Evolutionary conservation across 2,888 invertebrate genomes (phyloP).

Genomic region (Strigamia transsilvanica): DNA sequence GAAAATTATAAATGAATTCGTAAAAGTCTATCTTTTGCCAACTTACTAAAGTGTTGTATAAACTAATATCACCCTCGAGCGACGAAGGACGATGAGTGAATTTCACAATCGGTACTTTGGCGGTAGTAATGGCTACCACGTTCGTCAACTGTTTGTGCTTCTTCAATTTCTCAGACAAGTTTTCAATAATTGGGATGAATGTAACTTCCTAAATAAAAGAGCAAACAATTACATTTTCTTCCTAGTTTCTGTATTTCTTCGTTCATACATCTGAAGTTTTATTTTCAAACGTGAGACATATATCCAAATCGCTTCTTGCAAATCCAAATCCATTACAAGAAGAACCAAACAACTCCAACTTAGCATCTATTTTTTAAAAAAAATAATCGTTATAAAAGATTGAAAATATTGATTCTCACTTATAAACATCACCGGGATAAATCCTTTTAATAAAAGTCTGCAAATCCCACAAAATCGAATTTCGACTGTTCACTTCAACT

Average conservation of each 20-base stretch:
- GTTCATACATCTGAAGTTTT: slow-evolving; percentile 62
- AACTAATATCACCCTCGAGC: slow-evolving; percentile 70
- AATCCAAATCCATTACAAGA: slow-evolving; percentile 71
- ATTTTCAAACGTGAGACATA: slow-evolving; percentile 68
- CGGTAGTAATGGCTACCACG: slow-evolving; percentile 68
- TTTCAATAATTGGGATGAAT: slow-evolving; percentile 61
- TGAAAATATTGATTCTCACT: not conserved
- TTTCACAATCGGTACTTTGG: slow-evolving; percentile 72
- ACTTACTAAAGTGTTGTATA: slow-evolving; percentile 69
- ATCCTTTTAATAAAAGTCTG: slow-evolving; percentile 61
- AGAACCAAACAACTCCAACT: slow-evolving; percentile 69
- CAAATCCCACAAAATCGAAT: slow-evolving; percentile 63
- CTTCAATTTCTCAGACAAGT: slow-evolving; percentile 64
- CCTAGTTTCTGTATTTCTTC: not conserved
- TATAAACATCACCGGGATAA: slow-evolving; percentile 55
- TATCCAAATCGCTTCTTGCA: slow-evolving; percentile 69
- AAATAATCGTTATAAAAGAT: slow-evolving; percentile 52
- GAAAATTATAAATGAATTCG: not conserved
- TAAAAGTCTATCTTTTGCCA: not conserved
- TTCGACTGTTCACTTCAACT: slow-evolving; percentile 58
- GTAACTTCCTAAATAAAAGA: slow-evolving; percentile 62
- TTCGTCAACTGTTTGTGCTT: slow-evolving; percentile 62
- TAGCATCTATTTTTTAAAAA: slow-evolving; percentile 61
- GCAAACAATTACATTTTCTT: not conserved
- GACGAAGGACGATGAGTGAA: slow-evolving; percentile 64